phyloP scores from a whole-genome alignment of 2,113 vertebrate genomes.

The Phalacrocorax pelagicus region DNA sequence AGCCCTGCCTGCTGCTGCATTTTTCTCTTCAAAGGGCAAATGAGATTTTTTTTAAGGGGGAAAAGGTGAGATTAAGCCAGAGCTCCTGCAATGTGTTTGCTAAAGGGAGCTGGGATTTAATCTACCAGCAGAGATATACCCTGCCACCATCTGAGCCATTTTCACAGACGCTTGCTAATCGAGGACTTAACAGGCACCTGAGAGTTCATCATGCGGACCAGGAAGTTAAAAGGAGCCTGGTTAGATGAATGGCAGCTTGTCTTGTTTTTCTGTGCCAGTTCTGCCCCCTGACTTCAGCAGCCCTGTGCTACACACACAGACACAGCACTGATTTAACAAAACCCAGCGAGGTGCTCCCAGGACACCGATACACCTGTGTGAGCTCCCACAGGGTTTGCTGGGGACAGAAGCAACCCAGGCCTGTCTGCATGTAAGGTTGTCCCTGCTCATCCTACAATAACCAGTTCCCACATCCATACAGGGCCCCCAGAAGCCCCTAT shows the following conservation, averaged over 20 bases:
- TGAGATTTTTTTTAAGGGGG: not conserved
- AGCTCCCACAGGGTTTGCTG: not conserved
- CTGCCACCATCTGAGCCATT: not conserved
- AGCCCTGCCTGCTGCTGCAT: not conserved
- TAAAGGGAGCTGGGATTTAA: conserved; percentile 39
- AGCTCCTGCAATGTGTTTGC: not conserved
- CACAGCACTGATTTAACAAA: not conserved
- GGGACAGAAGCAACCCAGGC: not conserved
- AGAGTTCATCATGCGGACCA: not conserved
- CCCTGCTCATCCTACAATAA: not conserved
- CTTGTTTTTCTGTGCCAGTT: not conserved
- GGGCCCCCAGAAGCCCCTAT: not conserved
- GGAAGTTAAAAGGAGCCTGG: not conserved
- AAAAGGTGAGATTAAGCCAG: not conserved
- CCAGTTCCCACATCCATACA: not conserved
- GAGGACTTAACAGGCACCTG: conserved; percentile 43
- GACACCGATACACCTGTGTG: not conserved
- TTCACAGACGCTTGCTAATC: conserved; percentile 39
- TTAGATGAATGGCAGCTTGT: not conserved
- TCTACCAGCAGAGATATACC: not conserved
- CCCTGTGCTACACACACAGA: not conserved
- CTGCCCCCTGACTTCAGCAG: not conserved
- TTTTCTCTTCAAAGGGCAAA: not conserved
- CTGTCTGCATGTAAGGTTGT: not conserved
- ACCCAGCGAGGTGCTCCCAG: not conserved